Evolutionary conservation across 2,797 vertebrate species (phyloP).

Genomic region (Microtus agrestis): DNA sequence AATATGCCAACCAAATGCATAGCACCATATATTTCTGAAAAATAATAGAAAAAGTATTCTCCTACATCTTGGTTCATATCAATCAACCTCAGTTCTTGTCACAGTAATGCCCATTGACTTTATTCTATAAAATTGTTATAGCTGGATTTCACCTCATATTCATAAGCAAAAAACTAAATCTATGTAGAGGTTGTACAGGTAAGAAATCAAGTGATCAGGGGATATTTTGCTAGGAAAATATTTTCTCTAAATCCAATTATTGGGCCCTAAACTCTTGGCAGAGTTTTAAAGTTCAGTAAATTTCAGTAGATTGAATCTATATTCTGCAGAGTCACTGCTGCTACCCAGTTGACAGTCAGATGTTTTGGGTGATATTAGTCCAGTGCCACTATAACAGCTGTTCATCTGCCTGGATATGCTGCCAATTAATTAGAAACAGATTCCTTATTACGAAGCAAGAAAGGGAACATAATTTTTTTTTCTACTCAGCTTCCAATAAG

Average conservation of each 20-base stretch:
- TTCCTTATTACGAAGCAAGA: conserved; percentile 59
- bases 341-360: conserved; percentile 21
- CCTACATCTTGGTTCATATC: background rate
- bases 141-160: background rate
- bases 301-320: conserved; percentile 59
- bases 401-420: conserved; percentile 47
- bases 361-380: conserved; percentile 57
- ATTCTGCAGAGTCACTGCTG: conserved; percentile 38
- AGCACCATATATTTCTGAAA: background rate
- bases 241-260: conserved; percentile 32
- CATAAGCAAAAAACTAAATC: background rate
- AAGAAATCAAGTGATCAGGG: background rate
- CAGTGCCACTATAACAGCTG: conserved; percentile 55
- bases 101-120: background rate
- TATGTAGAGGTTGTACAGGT: background rate
- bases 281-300: conserved; percentile 46
- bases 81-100: background rate
- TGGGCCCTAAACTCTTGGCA: conserved; percentile 31
- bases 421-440: conserved; percentile 69
- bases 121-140: background rate
- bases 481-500: conserved; percentile 48
- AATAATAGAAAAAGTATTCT: background rate
- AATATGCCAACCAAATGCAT: background rate
- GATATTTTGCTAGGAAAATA: background rate
- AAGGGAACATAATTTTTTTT: conserved; percentile 49